Percentiles rank a stretch among this genome's conserved stretches.
These are phyloP conservation scores for Bombus breviceps DNA, from an alignment of 1,140 invertebrate genomes.

Conservation along the genomic window DNA sequence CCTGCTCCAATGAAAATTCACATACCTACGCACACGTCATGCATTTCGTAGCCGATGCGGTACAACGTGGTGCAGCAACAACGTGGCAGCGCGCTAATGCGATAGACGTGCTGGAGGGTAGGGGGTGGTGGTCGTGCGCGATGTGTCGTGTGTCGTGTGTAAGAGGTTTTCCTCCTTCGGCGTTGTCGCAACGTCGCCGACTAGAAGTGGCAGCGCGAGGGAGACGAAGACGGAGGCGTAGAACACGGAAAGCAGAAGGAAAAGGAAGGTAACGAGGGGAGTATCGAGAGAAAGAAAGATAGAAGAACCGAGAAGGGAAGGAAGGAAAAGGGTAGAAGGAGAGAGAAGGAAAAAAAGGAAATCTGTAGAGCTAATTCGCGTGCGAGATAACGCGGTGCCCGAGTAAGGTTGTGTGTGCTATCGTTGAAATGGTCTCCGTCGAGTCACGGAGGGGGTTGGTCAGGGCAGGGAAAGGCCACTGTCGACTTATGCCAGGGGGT, in stretches of 20 bases:
- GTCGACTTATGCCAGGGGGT: conserved; percentile 74
- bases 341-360: conserved; percentile 69
- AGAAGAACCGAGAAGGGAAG: neutral
- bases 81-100: conserved; percentile 67
- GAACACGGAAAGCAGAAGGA: conserved; percentile 23
- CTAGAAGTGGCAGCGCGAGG: conserved; percentile 61
- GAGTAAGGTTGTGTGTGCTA: conserved; percentile 66
- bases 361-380: conserved; percentile 82
- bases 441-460: conserved; percentile 76
- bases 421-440: conserved; percentile 78
- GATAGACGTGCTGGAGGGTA: conserved; percentile 62
- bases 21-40: conserved; percentile 58
- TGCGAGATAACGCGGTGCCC: conserved; percentile 79
- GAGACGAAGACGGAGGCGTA: neutral
- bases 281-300: conserved; percentile 16
- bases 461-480: conserved; percentile 79
- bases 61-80: conserved; percentile 59
- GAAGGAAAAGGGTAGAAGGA: conserved; percentile 2
- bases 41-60: conserved; percentile 60
- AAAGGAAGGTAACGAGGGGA: neutral
- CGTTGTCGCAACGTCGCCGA: conserved; percentile 65
- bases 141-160: conserved; percentile 58
- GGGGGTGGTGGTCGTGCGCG: conserved; percentile 36
- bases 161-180: conserved; percentile 64
- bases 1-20: conserved; percentile 52